Percentiles rank a stretch among this genome's conserved stretches.
These are phyloP conservation scores for Orgyia antiqua DNA, from an alignment of 2,888 invertebrate genomes.

Conservation along the genomic window DNA sequence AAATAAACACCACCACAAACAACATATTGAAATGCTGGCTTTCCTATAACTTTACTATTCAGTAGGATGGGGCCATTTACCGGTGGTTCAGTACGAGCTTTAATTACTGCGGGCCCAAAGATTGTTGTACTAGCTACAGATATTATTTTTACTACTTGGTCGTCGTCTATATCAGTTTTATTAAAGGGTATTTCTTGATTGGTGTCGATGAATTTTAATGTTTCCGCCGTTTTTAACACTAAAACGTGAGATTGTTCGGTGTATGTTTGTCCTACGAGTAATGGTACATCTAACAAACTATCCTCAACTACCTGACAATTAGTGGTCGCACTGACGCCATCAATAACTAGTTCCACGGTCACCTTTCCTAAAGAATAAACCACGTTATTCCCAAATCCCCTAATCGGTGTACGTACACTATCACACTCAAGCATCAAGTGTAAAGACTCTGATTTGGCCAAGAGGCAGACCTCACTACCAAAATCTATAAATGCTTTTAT, in stretches of 20 bases:
- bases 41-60: too few species aligned
- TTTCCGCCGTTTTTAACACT: not conserved
- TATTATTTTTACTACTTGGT: too few species aligned
- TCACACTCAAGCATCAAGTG: not conserved
- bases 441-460: not conserved
- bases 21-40: too few species aligned
- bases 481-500: not conserved
- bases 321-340: not conserved
- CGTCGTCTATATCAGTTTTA: too few species aligned
- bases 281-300: not conserved
- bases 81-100: too few species aligned
- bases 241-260: conserved; percentile 1
- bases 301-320: not conserved
- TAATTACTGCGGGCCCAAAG: too few species aligned
- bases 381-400: not conserved
- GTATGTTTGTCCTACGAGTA: not conserved
- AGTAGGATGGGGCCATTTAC: too few species aligned
- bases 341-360: not conserved
- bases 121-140: too few species aligned
- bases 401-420: not conserved
- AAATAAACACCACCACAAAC: too few species aligned
- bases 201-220: too few species aligned
- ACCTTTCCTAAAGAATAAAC: not conserved
- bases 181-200: too few species aligned
- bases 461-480: not conserved